These are phyloP conservation scores for Exocentrus adspersus DNA, from an alignment of 2,888 invertebrate genomes.

Conservation along the genomic window DNA sequence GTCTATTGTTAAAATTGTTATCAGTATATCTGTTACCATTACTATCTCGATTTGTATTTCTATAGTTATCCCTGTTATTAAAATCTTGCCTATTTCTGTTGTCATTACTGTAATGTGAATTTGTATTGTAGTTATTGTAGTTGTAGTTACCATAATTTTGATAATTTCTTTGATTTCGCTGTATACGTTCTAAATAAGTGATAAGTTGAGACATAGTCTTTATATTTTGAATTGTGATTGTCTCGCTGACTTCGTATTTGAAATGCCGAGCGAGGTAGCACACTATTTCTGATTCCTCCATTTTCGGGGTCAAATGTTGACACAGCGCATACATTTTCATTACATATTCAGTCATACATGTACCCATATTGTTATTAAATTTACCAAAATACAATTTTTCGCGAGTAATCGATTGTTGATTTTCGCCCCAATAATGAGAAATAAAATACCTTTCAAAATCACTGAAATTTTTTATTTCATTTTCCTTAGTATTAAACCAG, in stretches of 20 bases:
- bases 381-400: conserved; percentile 4
- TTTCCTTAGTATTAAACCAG: background rate
- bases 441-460: background rate
- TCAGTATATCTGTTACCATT: background rate
- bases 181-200: background rate
- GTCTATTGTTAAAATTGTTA: background rate
- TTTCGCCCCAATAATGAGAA: background rate
- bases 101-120: no score
- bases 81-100: no score
- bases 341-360: background rate
- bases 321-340: background rate
- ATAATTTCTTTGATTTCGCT: background rate
- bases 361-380: background rate
- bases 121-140: no score
- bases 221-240: background rate
- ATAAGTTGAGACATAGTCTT: background rate
- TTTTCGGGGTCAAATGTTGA: background rate
- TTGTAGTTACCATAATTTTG: no score
- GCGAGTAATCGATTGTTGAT: background rate
- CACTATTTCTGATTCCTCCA: background rate
- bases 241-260: background rate
- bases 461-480: background rate
- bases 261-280: background rate
- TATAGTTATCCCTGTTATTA: no score
- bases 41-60: no score